Evolutionary conservation across 2,113 vertebrate genomes (phyloP), one percentile per base, ranked within the genome.

Genomic region (Notechis scutatus): DNA sequence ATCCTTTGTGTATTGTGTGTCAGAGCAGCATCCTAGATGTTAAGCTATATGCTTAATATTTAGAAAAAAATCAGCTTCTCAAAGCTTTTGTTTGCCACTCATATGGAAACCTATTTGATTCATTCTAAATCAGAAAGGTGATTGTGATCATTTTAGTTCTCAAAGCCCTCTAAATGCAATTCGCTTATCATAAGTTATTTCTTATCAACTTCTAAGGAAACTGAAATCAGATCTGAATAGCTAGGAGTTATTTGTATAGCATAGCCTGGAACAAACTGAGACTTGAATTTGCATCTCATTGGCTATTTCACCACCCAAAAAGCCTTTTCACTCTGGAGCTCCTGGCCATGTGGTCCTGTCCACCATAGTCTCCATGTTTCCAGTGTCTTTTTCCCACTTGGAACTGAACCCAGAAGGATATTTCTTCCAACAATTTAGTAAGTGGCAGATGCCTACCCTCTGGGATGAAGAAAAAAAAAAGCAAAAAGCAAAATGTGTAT

Each of bases 81-180:
- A 90, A 57, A 61, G 69, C 93, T 95, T 94, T 94, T 94, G 94
- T 93, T 89, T 0, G 4, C 57, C 88, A 91, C 69, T 93, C 90
- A 90, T 90, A 21, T 34, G 90, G 94, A 94, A 94, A 85, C 45
- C 64, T 57, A 85, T 88, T 85, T 91, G 50, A 85, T 94, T 90
- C 94, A 54, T 90, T 85, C 88, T 29, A 91, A 92, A 55, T 96
- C 54, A 57, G n/a, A 52, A 14, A 23, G 64, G 20, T 24, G 54
- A 1, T 39, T 96, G 56, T 94, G 61, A 50, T 64, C 93, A 94
- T 93, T 64, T 93, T 20, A 90, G 11, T 69, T 93, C 52, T 21
- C 88, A 81, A 87, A 87, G 56, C 29, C 20, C 1, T 87, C 56
- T 15, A 64, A 34, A 29, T 87, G 21, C 23, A 93, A n/a, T 34